Evolutionary conservation across 2,113 vertebrate genomes (phyloP).

Genomic region (Rhinolophus sinicus): DNA sequence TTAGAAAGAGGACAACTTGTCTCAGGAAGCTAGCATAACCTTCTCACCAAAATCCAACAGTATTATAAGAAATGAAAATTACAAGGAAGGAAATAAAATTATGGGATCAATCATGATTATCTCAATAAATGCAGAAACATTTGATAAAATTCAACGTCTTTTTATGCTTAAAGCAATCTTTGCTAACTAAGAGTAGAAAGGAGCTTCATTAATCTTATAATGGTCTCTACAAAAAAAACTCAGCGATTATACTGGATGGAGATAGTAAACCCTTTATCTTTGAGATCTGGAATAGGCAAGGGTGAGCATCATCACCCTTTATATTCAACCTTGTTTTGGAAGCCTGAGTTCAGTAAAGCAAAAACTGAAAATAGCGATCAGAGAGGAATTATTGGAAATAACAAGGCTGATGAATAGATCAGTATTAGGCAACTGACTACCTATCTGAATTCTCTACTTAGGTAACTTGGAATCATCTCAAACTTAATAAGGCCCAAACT

Average conservation of each 20-base stretch:
- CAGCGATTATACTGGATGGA: background rate
- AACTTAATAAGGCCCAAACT: background rate
- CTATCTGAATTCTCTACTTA: background rate
- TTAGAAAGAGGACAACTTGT: background rate
- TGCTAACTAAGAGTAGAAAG: background rate
- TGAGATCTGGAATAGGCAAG: background rate
- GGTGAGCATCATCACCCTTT: background rate
- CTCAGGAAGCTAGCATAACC: background rate
- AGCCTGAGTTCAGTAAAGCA: background rate
- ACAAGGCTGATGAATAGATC: background rate
- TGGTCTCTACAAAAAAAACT: background rate
- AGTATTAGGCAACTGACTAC: background rate
- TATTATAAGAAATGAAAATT: background rate
- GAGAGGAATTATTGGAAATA: background rate
- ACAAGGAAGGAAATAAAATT: background rate
- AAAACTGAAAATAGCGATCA: background rate
- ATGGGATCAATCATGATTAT: background rate
- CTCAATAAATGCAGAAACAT: background rate
- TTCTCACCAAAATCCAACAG: background rate
- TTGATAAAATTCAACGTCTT: background rate
- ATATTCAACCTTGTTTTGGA: background rate
- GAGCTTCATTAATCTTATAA: background rate
- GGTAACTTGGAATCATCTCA: background rate
- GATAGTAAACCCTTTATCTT: background rate
- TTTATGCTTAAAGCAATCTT: background rate